phyloP scores from a whole-genome alignment of 2,888 invertebrate genomes.

The Bruchidius siliquastri region DNA sequence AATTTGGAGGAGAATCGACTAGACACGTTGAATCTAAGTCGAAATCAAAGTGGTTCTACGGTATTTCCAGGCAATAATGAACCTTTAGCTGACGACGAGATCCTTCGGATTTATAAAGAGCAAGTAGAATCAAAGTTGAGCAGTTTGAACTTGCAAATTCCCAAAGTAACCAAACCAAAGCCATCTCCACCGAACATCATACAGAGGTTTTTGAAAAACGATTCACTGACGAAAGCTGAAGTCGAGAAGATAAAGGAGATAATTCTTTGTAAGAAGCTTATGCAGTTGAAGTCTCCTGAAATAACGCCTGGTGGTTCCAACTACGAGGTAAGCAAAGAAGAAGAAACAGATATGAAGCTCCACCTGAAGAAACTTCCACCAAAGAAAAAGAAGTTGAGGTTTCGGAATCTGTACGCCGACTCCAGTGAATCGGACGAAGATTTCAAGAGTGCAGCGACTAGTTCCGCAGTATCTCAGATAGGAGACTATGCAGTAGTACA shows the following conservation, averaged over 20 bases:
- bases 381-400: constrained; percentile 27
- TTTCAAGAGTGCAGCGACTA: constrained; percentile 11
- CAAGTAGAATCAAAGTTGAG: constrained; percentile 36
- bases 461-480: constrained; percentile 2
- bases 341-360: constrained; percentile 23
- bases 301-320: constrained; percentile 9
- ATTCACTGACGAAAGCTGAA: constrained; percentile 30
- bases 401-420: constrained; percentile 26
- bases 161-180: constrained; percentile 22
- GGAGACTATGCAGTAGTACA: constrained; percentile 34
- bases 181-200: constrained; percentile 19
- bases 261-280: constrained; percentile 32
- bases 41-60: background rate
- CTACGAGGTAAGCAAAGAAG: constrained; percentile 23
- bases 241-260: constrained; percentile 34
- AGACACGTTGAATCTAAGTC: no score
- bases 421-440: constrained; percentile 24
- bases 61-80: background rate
- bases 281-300: constrained; percentile 19
- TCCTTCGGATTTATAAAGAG: constrained; percentile 34
- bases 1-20: background rate
- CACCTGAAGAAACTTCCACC: constrained; percentile 28
- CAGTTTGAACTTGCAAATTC: constrained; percentile 36
- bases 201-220: constrained; percentile 31
- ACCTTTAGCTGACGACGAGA: constrained; percentile 24